These are phyloP conservation scores for Samia ricini DNA, from an alignment of 1,140 invertebrate genomes.

Conservation along the genomic window DNA sequence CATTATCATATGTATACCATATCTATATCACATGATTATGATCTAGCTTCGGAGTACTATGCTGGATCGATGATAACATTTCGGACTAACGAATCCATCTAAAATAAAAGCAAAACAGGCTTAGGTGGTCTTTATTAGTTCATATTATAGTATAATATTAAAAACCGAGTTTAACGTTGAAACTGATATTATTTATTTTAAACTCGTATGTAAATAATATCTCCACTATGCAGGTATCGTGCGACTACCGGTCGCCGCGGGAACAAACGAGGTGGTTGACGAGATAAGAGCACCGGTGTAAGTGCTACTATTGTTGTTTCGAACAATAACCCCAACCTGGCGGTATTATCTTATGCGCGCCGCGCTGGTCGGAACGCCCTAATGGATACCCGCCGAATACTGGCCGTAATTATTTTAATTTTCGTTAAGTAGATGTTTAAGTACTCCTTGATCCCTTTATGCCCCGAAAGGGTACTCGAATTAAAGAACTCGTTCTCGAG, in stretches of 20 bases:
- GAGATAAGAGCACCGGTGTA: constrained; percentile 57
- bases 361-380: constrained; percentile 31
- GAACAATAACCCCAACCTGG: constrained; percentile 55
- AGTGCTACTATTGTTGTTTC: constrained; percentile 53
- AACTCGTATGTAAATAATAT: constrained; percentile 24
- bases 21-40: too few species aligned
- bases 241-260: constrained; percentile 24
- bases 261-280: constrained; percentile 58
- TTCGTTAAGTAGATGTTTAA: constrained; percentile 35
- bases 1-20: too few species aligned
- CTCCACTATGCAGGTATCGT: constrained; percentile 39
- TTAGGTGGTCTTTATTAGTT: too few species aligned
- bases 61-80: too few species aligned
- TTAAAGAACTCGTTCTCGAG: constrained; percentile 20
- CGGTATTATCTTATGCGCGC: constrained; percentile 48
- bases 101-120: too few species aligned
- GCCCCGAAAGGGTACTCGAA: constrained; percentile 24
- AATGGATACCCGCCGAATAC: constrained; percentile 51
- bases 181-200: not conserved
- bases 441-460: constrained; percentile 31
- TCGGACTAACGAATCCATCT: too few species aligned
- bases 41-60: too few species aligned
- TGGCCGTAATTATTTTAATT: constrained; percentile 57
- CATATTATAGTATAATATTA: too few species aligned
- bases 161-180: not conserved